phyloP scores from a whole-genome alignment of 2,113 vertebrate genomes.

The Podilymbus podiceps region DNA sequence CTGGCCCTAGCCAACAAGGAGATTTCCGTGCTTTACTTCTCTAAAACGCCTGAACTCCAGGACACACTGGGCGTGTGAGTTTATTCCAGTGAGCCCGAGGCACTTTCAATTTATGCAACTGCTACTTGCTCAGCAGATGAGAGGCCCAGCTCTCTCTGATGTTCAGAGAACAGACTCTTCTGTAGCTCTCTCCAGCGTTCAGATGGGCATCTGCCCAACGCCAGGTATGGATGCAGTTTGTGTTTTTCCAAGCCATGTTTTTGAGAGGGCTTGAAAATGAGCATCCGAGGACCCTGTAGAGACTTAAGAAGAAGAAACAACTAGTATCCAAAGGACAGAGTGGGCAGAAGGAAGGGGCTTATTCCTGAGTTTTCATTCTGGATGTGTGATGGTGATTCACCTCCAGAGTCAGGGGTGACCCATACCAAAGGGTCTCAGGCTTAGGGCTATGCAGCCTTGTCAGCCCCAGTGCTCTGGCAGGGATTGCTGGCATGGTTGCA shows the following conservation, averaged over 20 bases:
- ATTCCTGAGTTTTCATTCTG: neutral
- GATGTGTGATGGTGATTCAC: accelerated
- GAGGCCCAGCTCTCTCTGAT: slow-evolving; percentile 34
- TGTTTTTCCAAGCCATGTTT: neutral
- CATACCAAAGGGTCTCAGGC: neutral
- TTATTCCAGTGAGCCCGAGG: neutral
- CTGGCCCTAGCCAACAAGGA: neutral
- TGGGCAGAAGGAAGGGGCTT: neutral
- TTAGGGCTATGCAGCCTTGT: neutral
- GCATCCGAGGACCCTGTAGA: neutral
- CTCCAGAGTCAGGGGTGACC: neutral
- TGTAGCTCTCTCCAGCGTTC: neutral
- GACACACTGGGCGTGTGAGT: slow-evolving; percentile 24
- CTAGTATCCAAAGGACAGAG: neutral
- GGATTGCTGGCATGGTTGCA: neutral
- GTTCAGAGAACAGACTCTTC: neutral
- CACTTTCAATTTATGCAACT: slow-evolving; percentile 62
- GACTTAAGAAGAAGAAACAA: neutral
- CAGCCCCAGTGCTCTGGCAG: neutral
- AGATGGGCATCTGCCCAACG: neutral
- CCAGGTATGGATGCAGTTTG: neutral
- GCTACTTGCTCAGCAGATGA: slow-evolving; percentile 55
- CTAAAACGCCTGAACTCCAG: neutral
- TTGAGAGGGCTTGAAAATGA: neutral
- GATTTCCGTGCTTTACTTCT: neutral